phyloP scores from a whole-genome alignment of 1,140 invertebrate genomes.

The Drosophila nebulosa region DNA sequence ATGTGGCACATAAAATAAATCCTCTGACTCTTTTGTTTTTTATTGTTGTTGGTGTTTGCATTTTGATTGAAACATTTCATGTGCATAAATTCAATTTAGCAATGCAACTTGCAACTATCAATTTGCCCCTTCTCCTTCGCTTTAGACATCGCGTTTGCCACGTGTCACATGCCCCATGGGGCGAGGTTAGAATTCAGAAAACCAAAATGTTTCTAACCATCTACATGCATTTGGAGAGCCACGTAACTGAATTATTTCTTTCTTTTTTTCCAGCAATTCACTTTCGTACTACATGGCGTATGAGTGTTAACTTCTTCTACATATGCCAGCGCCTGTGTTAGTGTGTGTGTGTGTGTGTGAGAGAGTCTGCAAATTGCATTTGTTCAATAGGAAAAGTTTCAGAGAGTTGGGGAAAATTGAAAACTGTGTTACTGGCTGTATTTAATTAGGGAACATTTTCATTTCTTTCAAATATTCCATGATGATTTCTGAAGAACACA shows the following conservation, averaged over 20 bases:
- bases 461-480: background rate
- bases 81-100: constrained; percentile 53
- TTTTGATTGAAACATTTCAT: constrained; percentile 36
- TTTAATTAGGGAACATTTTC: constrained; percentile 19
- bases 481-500: background rate
- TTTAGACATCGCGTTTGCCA: constrained; percentile 15
- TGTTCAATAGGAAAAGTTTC: constrained; percentile 4
- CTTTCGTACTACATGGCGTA: constrained; percentile 45
- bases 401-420: constrained; percentile 5
- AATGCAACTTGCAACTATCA: constrained; percentile 48
- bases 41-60: background rate
- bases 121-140: constrained; percentile 2
- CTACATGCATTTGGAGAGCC: background rate
- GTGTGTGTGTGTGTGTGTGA: background rate
- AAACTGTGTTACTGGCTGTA: constrained; percentile 2
- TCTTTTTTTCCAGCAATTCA: constrained; percentile 4
- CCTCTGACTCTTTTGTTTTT: background rate
- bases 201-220: constrained; percentile 14
- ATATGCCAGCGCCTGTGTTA: background rate
- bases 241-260: constrained; percentile 60
- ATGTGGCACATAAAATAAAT: constrained; percentile 24
- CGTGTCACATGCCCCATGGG: constrained; percentile 14
- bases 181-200: constrained; percentile 20
- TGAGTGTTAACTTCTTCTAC: constrained; percentile 31
- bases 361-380: constrained; percentile 34